Evolutionary conservation across 64 coral and sea anemone species (phyloP).

Genomic region (Porites australiensis): DNA sequence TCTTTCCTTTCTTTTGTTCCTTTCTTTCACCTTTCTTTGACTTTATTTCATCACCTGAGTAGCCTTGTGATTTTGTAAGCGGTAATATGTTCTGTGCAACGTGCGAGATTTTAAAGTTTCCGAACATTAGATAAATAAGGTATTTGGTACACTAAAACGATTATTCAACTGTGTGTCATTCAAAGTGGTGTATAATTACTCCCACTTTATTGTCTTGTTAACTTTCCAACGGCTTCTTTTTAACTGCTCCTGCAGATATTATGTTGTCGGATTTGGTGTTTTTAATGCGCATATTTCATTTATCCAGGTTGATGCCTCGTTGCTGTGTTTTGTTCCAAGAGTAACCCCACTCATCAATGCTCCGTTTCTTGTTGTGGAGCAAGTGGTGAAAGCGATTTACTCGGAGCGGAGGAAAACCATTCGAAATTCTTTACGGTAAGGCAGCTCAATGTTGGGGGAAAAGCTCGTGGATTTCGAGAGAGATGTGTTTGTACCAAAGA

Average conservation of each 20-base stretch:
- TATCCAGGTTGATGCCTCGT: slow-evolving; percentile 84
- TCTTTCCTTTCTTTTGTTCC: too few relatives aligned
- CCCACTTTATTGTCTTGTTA: not conserved
- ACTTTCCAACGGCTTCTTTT: not conserved
- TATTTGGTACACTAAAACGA: too few relatives aligned
- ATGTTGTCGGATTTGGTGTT: not conserved
- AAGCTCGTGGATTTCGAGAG: too few relatives aligned
- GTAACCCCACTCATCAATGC: slow-evolving; percentile 70
- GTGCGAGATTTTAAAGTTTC: too few relatives aligned
- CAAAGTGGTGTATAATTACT: too few relatives aligned
- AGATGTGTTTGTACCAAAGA: too few relatives aligned
- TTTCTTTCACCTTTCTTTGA: too few relatives aligned
- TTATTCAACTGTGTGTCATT: too few relatives aligned
- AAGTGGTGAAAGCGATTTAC: slow-evolving; percentile 96
- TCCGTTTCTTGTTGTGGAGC: slow-evolving; percentile 80
- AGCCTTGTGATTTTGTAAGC: too few relatives aligned
- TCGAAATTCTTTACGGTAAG: slow-evolving; percentile 87
- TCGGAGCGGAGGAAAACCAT: slow-evolving; percentile 88
- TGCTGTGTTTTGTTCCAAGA: slow-evolving; percentile 76
- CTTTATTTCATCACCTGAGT: too few relatives aligned
- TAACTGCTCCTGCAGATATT: not conserved
- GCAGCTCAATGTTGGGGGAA: not conserved
- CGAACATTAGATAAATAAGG: too few relatives aligned
- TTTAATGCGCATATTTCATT: not conserved
- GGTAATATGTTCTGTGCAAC: too few relatives aligned